Percentiles rank a stretch among this genome's conserved stretches.
Conservation (phyloP, 2,888 invertebrate genomes). For the Clostera curtula region DNA sequence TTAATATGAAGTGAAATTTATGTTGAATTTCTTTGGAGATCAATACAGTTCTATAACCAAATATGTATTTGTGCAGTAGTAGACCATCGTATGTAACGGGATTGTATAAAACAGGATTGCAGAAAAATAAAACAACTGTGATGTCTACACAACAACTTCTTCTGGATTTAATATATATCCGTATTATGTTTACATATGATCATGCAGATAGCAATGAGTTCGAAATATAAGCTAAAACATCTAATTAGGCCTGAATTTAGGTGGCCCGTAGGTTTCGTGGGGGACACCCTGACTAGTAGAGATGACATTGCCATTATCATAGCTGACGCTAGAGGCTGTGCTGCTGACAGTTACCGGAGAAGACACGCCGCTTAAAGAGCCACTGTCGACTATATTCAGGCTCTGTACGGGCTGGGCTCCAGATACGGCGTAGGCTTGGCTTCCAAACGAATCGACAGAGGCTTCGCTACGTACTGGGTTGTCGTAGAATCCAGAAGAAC, state of each 20-base stretch:
- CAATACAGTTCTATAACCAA: too few species aligned
- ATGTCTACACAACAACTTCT: too few species aligned
- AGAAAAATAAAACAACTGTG: conserved; percentile 3
- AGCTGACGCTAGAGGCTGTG: conserved; percentile 23
- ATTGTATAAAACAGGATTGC: not conserved
- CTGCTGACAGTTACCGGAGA: conserved; percentile 19
- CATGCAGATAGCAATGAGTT: conserved; percentile 12
- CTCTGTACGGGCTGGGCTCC: conserved; percentile 4
- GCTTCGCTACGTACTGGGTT: conserved; percentile 2
- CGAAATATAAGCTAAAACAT: conserved; percentile 8
- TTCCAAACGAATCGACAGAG: conserved; percentile 2
- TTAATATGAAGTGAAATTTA: too few species aligned
- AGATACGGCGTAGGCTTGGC: conserved; percentile 4
- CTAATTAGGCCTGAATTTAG: conserved; percentile 44
- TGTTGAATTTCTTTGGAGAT: too few species aligned
- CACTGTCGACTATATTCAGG: not conserved
- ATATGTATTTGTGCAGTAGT: too few species aligned
- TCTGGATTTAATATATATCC: too few species aligned
- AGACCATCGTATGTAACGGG: too few species aligned
- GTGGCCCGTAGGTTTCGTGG: conserved; percentile 57
- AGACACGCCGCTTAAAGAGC: conserved; percentile 12
- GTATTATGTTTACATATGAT: too few species aligned
- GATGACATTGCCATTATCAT: conserved; percentile 31
- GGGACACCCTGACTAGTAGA: conserved; percentile 61
- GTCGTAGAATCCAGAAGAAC: not conserved